Base-by-base conservation (phyloP, 2,797 vertebrate species). In the Danio choprae region DNA sequence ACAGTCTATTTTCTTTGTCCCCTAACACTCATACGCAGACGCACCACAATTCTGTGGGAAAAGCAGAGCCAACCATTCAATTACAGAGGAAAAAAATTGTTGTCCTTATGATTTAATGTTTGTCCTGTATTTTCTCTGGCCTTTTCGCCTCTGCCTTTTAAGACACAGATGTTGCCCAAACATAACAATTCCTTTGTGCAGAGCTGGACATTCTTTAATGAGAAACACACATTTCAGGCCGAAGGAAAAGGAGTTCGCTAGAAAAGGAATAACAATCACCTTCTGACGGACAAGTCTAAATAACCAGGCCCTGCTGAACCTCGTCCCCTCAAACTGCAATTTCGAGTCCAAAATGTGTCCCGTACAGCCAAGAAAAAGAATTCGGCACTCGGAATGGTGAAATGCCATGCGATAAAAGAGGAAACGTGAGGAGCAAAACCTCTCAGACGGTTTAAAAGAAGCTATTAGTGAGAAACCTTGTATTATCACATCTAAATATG, bases 101-200 rank as follows among this genome's bases (percentile, higher is more conserved):
- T 79, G 79, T 51, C 56, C 77, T 75, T 64, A 20, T 85, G 79
- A 85, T 81, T 84, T 85, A 83, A 77, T 53, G 74, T 85, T 81
- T 71, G 83, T 82, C 62, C 60, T 53, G 43, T 81, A 82, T 85
- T 87, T 58, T 83, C 65, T 68, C 77, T 86, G 60, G 74, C 69
- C 53, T 77, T 80, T 76, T 77, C 55, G 36, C 53, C 67, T 46
- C 46, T 18, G 53, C 60, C 51, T 77, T 83, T 58, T 67, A 83
- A 91, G 91, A 83, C 85, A 89, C 40, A 87, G 59, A 6, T 4
- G 4, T 51, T 40, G 81, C 91, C 86, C 92, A 92, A 91, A 90
- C 89, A 83, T 70, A 83, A 77, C 68, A 84, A 72, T 82, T 80
- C 69, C 67, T 68, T 64, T 64, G 63, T 62, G 69, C 22, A 15